A percentile compares a stretch with the other conserved stretches of the same genome.
phyloP scores from a whole-genome alignment of 2,888 invertebrate genomes.

The Microdon myrmicae region DNA sequence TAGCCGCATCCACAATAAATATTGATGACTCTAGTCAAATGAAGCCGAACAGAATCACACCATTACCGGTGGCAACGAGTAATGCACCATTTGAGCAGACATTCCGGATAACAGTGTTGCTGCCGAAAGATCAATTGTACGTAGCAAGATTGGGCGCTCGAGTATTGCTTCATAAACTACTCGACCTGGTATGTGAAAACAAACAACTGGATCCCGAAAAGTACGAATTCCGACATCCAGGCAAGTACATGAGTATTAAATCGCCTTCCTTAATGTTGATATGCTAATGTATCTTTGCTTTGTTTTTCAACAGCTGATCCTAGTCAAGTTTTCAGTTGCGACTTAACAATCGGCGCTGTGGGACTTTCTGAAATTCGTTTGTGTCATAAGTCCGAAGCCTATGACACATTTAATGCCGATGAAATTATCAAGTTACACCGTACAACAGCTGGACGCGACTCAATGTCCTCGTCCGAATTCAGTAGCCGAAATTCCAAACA shows the following conservation, averaged over 20 bases:
- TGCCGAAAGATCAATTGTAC: conserved; percentile 83
- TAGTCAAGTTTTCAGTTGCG: conserved; percentile 66
- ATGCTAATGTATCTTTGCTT: too few relatives aligned
- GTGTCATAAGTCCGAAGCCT: conserved; percentile 65
- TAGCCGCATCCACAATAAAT: conserved; percentile 59
- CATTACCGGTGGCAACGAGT: conserved; percentile 63
- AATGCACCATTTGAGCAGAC: conserved; percentile 67
- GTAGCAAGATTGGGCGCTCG: conserved; percentile 79
- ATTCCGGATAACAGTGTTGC: conserved; percentile 72
- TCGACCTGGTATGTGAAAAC: conserved; percentile 78
- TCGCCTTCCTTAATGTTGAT: background rate
- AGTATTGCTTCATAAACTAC: conserved; percentile 75
- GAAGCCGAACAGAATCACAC: conserved; percentile 66
- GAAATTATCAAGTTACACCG: conserved; percentile 64
- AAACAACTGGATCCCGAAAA: conserved; percentile 78
- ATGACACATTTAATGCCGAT: conserved; percentile 64
- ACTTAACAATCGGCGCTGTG: conserved; percentile 66
- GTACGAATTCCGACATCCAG: conserved; percentile 82
- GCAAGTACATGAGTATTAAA: conserved; percentile 56
- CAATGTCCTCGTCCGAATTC: conserved; percentile 64
- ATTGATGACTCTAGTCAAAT: conserved; percentile 66
- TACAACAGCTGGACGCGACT: conserved; percentile 61
- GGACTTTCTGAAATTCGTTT: conserved; percentile 66
- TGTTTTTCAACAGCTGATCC: conserved; percentile 60
- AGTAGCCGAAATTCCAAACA: conserved; percentile 66